A percentile compares a stretch with the other conserved stretches of the same genome.
Evolutionary conservation across 2,113 vertebrate species (phyloP).

Genomic region (Piprites chloris): DNA sequence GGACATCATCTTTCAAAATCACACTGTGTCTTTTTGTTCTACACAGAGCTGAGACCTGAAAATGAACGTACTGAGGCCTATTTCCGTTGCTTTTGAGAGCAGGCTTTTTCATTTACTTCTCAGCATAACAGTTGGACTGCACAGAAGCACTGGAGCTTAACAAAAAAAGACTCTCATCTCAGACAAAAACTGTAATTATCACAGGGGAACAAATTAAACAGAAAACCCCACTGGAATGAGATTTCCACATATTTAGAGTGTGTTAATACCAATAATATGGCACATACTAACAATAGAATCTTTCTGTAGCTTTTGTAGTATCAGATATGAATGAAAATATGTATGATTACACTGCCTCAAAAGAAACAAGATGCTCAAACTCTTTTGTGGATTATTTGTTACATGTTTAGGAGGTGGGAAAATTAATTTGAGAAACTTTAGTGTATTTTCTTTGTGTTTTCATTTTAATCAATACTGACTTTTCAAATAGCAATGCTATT

Average conservation of each 20-base stretch:
- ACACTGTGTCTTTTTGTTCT: not conserved
- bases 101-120: slow-evolving; percentile 59
- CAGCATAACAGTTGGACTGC: slow-evolving; percentile 53
- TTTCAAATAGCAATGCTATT: not conserved
- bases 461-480: not conserved
- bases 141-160: slow-evolving; percentile 66
- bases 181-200: slow-evolving; percentile 72
- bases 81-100: slow-evolving; percentile 18
- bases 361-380: slow-evolving; percentile 38
- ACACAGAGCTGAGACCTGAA: not conserved
- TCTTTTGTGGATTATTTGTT: slow-evolving; percentile 22
- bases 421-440: not conserved
- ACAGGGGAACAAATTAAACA: slow-evolving; percentile 69
- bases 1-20: slow-evolving; percentile 14
- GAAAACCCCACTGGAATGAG: slow-evolving; percentile 42
- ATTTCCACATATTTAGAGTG: slow-evolving; percentile 60
- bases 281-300: slow-evolving; percentile 41
- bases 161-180: slow-evolving; percentile 62
- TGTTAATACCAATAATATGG: slow-evolving; percentile 60
- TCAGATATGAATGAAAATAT: slow-evolving; percentile 53
- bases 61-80: slow-evolving; percentile 11
- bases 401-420: not conserved
- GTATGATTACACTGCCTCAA: slow-evolving; percentile 8
- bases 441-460: not conserved
- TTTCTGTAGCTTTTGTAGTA: slow-evolving; percentile 50